Conservation (phyloP, 2,888 invertebrate genomes). For the Oasisia sp. region DNA sequence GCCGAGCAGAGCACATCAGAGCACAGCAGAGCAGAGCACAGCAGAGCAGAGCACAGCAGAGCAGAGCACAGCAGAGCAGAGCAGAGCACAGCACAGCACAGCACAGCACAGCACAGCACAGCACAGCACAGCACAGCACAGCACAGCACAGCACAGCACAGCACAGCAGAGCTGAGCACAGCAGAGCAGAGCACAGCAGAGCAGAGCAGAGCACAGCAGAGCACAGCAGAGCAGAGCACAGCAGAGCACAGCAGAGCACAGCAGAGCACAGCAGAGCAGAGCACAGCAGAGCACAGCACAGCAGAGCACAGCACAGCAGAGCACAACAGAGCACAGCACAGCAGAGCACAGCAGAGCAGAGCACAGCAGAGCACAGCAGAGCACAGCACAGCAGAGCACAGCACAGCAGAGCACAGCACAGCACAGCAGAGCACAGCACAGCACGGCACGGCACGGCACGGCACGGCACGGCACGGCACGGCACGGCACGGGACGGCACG, state of each 20-base stretch:
- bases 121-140: constrained; percentile 37
- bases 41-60: constrained; percentile 20
- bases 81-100: constrained; percentile 22
- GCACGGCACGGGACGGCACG: neutral
- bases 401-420: constrained; percentile 35
- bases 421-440: constrained; percentile 36
- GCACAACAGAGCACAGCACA: constrained; percentile 7
- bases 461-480: constrained; percentile 27
- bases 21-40: constrained; percentile 26
- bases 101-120: constrained; percentile 34
- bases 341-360: constrained; percentile 25
- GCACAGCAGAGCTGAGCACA: constrained; percentile 39
- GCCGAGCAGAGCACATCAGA: too few relatives aligned
- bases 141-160: constrained; percentile 38
- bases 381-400: constrained; percentile 35
- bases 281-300: constrained; percentile 31
- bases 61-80: constrained; percentile 25
- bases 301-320: constrained; percentile 33
- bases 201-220: constrained; percentile 33
- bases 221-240: constrained; percentile 22
- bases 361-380: constrained; percentile 36
- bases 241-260: constrained; percentile 7
- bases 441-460: constrained; percentile 35
- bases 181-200: constrained; percentile 33
- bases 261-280: constrained; percentile 29